Evolutionary conservation across 2,888 invertebrate genomes (phyloP), one percentile per base, ranked within the genome.

Genomic region (Rosalia funebris): DNA sequence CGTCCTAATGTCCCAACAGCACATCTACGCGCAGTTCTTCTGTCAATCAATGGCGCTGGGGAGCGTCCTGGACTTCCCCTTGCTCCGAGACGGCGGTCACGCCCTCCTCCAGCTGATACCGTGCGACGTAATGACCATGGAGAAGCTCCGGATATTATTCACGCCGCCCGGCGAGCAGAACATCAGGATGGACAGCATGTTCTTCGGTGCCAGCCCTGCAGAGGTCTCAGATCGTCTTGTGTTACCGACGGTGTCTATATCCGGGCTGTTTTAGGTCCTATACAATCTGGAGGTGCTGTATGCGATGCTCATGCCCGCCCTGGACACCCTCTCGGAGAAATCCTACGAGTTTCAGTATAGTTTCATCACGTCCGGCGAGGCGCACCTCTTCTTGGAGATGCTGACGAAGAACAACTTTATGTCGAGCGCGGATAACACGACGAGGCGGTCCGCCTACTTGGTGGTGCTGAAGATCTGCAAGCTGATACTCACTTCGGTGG

Each of bases 41-140:
- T 86, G 93, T 76, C 93, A 95, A 79, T 83, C 97, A 71, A 93
- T 95, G 73, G 95, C 95, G 79, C 83, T 95, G 71, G 97, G 96
- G 41, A 92, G 94, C 75, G 88, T 88, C 53, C 85, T 95, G 73
- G 88, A 89, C 67, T 91, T 93, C 75, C 87, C 91, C 12, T 89
- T 89, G 57, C 83, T 98, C 66, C 87, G 94, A 36, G 96, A 97
- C 76, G 92, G 92, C 37, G 92, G 92, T 1, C 87, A 93, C 71
- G 85, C 89, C 57, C 85, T 95, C 16, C 84, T 94, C 39, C 90
- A 91, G 78, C 84, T 93, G 62, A 90, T 95, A 81, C 95, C 95
- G 48, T 89, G 93, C 64, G 85, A 86, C 74, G 76, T 79, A 10
- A 79, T 80, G 25, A 85, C 84, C 1, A 81, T 83, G 55, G 84